Evolutionary conservation across 2,113 vertebrate genomes (phyloP).

Genomic region (Alethe diademata): DNA sequence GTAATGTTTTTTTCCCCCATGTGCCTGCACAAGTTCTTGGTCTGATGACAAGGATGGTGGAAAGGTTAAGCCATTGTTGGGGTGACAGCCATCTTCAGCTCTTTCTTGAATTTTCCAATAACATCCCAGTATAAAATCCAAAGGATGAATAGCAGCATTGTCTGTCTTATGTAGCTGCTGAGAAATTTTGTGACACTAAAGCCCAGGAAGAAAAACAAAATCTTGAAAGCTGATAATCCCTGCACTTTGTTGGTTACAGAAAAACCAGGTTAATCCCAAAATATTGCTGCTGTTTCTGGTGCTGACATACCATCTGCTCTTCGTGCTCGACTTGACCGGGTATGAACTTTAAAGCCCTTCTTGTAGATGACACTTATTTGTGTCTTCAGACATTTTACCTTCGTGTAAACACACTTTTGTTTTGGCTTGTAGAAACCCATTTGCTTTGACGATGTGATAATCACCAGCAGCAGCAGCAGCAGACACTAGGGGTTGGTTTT

Average conservation of each 20-base stretch:
- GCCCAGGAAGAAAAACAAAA: not conserved
- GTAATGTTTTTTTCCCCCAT: not conserved
- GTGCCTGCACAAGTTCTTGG: not conserved
- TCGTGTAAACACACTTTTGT: not conserved
- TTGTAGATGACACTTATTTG: constrained; percentile 9
- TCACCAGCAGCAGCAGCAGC: not conserved
- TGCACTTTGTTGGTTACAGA: not conserved
- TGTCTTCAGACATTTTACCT: constrained; percentile 15
- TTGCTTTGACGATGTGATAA: constrained; percentile 12
- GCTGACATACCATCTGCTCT: constrained; percentile 40
- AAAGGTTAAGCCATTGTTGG: not conserved
- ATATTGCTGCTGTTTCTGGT: constrained; percentile 3
- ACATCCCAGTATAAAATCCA: not conserved
- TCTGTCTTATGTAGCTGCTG: constrained; percentile 22
- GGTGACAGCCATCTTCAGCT: not conserved
- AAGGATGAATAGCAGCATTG: not conserved
- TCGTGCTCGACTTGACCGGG: not conserved
- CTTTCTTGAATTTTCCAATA: constrained; percentile 26
- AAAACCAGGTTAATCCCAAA: constrained; percentile 51
- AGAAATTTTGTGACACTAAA: constrained; percentile 57
- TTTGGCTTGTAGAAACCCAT: not conserved
- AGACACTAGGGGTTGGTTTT: not conserved
- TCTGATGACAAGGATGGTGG: not conserved
- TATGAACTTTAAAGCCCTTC: constrained; percentile 56
- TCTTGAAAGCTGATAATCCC: constrained; percentile 60